These are phyloP conservation scores for Bombycilla garrulus DNA, from an alignment of 2,113 vertebrate species.

Conservation along the genomic window DNA sequence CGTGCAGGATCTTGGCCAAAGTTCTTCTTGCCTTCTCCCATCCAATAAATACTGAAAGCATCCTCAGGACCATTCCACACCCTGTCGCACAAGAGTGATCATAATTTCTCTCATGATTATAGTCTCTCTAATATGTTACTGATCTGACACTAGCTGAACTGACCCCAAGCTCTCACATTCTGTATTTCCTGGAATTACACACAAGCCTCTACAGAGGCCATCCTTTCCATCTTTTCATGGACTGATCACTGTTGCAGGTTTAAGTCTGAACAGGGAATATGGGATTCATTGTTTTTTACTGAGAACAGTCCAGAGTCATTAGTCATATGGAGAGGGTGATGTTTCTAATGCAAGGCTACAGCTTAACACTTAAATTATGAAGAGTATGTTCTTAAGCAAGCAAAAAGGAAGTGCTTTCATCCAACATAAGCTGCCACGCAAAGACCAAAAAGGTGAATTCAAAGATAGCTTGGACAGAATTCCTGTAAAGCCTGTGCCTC, in stretches of 20 bases:
- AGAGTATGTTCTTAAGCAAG: neutral
- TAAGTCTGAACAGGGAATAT: neutral
- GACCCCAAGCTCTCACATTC: neutral
- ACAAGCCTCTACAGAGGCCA: neutral
- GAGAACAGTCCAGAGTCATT: neutral
- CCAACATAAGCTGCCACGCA: neutral
- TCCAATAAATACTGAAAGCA: neutral
- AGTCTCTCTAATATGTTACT: neutral
- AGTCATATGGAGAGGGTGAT: rapidly evolving
- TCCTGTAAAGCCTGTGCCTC: neutral
- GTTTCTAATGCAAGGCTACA: neutral
- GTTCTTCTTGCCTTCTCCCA: neutral
- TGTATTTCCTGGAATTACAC: neutral
- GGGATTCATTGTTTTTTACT: rapidly evolving
- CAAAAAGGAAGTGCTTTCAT: neutral
- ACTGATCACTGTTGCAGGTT: neutral
- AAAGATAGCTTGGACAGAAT: neutral
- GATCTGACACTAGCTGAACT: neutral
- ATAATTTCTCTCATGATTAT: neutral
- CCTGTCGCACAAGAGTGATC: neutral
- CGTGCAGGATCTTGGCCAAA: neutral
- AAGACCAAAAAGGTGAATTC: neutral
- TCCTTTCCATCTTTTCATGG: neutral
- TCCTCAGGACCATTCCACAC: neutral
- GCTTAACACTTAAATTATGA: neutral